phyloP scores from a whole-genome alignment of 2,888 invertebrate genomes.

The Calameuta filiformis region DNA sequence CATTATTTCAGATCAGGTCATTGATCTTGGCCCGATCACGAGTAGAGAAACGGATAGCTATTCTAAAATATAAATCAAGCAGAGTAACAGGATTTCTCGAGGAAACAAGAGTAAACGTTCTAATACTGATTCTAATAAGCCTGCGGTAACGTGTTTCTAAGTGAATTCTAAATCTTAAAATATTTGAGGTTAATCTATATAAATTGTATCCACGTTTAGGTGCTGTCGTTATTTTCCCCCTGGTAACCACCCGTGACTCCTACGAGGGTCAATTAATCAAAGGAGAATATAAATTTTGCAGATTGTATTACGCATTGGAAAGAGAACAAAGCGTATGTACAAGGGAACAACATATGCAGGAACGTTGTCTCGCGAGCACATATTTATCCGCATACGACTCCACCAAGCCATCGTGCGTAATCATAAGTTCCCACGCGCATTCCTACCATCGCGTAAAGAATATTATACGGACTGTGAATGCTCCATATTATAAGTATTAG shows the following conservation, averaged over 20 bases:
- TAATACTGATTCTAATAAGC: neutral
- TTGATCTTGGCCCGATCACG: slow-evolving; percentile 16
- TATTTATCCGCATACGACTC: neutral
- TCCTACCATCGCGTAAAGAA: neutral
- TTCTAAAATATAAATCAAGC: neutral
- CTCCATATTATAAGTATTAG: neutral
- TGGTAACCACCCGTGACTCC: neutral
- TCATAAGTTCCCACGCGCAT: slow-evolving; percentile 23
- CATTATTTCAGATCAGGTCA: neutral
- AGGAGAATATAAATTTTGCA: neutral
- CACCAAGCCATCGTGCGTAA: slow-evolving; percentile 15
- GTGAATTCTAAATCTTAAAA: neutral
- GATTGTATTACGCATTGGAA: neutral
- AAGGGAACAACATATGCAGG: neutral
- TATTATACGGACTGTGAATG: neutral
- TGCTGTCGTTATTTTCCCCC: neutral
- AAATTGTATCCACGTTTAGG: neutral
- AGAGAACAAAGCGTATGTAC: neutral
- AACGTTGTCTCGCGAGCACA: neutral
- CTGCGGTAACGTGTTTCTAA: neutral
- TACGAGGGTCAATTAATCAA: neutral
- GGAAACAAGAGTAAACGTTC: neutral
- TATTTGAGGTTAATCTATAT: neutral
- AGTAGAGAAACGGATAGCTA: neutral
- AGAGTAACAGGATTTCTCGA: neutral